Percentiles rank a stretch among this genome's conserved stretches.
Evolutionary conservation across 2,888 invertebrate genomes (phyloP).

Genomic region (Metalampra italica): DNA sequence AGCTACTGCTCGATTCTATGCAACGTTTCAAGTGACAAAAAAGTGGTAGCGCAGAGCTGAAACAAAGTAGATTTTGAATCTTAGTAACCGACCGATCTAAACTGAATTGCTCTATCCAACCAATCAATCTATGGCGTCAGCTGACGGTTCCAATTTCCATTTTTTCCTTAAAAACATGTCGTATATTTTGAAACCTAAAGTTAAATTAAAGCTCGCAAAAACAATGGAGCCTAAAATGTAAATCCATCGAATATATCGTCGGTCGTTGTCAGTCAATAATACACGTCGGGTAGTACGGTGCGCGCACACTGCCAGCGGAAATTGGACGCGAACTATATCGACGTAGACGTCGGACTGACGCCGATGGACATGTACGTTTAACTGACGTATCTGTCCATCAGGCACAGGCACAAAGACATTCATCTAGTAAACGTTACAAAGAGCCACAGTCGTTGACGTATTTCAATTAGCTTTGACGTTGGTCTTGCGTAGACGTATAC

Average conservation of each 20-base stretch:
- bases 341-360: slow-evolving; percentile 1
- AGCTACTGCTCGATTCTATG: too few relatives aligned
- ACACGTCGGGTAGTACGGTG: slow-evolving; percentile 32
- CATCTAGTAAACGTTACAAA: slow-evolving; percentile 43
- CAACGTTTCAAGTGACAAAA: too few relatives aligned
- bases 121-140: too few relatives aligned
- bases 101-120: too few relatives aligned
- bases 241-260: slow-evolving; percentile 30
- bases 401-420: slow-evolving; percentile 48
- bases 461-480: slow-evolving; percentile 32
- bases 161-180: too few relatives aligned
- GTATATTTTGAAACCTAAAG: not conserved
- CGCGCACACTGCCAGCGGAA: slow-evolving; percentile 28
- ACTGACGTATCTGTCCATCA: slow-evolving; percentile 50
- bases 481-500: too few relatives aligned
- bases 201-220: slow-evolving; percentile 8
- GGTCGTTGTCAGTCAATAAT: slow-evolving; percentile 38
- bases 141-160: too few relatives aligned
- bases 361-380: slow-evolving; percentile 24
- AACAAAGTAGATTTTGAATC: too few relatives aligned
- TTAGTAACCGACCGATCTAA: too few relatives aligned
- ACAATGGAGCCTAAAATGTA: not conserved
- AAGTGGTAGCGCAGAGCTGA: too few relatives aligned
- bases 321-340: slow-evolving; percentile 5
- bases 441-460: slow-evolving; percentile 36